Base-by-base conservation (phyloP, 2,113 vertebrate genomes). In the Cairina moschata region DNA sequence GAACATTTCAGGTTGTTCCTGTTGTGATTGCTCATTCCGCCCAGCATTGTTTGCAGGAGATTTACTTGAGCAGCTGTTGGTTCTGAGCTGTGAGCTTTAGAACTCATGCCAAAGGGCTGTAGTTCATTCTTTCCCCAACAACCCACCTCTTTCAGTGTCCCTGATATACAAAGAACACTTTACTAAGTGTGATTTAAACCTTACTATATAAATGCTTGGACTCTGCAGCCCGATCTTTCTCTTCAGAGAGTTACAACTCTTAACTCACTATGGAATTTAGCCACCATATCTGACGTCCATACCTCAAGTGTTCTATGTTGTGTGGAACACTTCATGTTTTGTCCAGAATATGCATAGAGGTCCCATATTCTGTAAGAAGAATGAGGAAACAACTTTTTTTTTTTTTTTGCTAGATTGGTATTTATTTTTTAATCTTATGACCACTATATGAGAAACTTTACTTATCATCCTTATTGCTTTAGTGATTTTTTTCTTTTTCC, bases 391-490 rank as follows among this genome's bases (percentile, higher is more conserved):
- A 95, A 72, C 91, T 86, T 95, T 81, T 86, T 36, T 36, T 86
- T 36, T 36, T 36, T 72, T 73, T 88, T 88, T 91, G 85, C 89
- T 95, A 97, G 96, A 97, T 96, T 96, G 97, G 97, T 98, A 98
- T 98, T 98, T 98, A 97, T 98, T 98, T 98, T 97, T 96, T 93
- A 94, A 91, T 94, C 95, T 95, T 96, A 91, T 97, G 97, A 98
- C 98, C 98, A 98, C 98, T 98, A 96, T 97, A 96, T 95, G 88
- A 94, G 95, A 97, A 97, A 93, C 92, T 66, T 90, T 67, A 44
- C 40, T 67, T 96, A 94, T 96, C 93, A 92, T 95, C 94, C 94
- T 93, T 91, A 75, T 78, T 96, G 86, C 65, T 97, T 96, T 95
- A 93, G 87, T 85, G 83, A 83, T 94, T 91, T 59, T 84, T 97